phyloP scores from a whole-genome alignment of 2,797 vertebrate genomes.

The Ctenochaetus hawaiiensis region DNA sequence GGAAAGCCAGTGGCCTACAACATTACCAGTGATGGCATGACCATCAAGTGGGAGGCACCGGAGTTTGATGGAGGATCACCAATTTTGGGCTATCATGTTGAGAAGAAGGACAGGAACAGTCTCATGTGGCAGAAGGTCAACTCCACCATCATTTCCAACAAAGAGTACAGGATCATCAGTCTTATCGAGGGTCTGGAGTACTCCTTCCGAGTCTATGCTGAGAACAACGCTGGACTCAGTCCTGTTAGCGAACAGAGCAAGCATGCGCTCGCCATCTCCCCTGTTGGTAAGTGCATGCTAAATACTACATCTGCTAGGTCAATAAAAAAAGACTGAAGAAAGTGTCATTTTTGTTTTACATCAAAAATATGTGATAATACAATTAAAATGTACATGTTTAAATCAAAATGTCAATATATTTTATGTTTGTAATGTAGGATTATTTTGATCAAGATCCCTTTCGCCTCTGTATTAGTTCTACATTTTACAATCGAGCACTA shows the following conservation, averaged over 20 bases:
- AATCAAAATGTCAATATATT: background rate
- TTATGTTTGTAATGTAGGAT: background rate
- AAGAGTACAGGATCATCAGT: constrained; percentile 93
- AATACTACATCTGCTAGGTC: background rate
- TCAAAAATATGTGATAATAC: background rate
- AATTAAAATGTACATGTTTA: background rate
- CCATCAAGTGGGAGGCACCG: constrained; percentile 95
- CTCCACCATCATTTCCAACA: constrained; percentile 90
- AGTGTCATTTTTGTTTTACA: background rate
- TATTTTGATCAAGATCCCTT: background rate
- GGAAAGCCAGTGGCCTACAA: constrained; percentile 95
- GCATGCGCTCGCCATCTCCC: constrained; percentile 94
- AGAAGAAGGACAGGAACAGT: constrained; percentile 99
- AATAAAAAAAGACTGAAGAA: background rate
- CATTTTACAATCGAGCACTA: constrained; percentile 5
- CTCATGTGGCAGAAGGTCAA: constrained; percentile 97
- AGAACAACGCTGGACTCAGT: constrained; percentile 96
- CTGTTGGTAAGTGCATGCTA: constrained; percentile 92
- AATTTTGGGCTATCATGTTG: constrained; percentile 94
- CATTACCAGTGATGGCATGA: constrained; percentile 95
- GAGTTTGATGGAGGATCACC: constrained; percentile 95
- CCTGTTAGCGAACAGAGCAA: constrained; percentile 95
- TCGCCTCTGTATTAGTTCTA: background rate
- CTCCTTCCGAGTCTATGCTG: constrained; percentile 94
- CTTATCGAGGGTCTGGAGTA: constrained; percentile 97